phyloP scores from a whole-genome alignment of 2,888 invertebrate genomes.

The Blastobasis adustella region DNA sequence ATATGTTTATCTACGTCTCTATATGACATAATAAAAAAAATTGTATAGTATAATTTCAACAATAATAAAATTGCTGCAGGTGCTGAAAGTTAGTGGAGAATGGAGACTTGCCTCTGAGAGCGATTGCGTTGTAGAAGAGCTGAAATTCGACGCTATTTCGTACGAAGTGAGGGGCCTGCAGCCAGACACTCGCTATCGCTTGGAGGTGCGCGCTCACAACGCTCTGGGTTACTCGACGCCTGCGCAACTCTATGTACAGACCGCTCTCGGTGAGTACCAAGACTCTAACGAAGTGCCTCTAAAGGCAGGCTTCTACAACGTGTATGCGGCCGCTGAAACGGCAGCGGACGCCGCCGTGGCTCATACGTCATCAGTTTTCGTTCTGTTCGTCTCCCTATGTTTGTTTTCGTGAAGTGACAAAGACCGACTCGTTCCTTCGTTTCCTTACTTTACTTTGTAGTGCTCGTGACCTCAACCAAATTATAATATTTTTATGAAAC shows the following conservation, averaged over 20 bases:
- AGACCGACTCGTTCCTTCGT: not conserved
- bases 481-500: slow-evolving; percentile 5
- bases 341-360: slow-evolving; percentile 41
- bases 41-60: too few species aligned
- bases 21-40: too few species aligned
- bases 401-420: slow-evolving; percentile 49
- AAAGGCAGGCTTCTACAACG: slow-evolving; percentile 68
- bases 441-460: not conserved
- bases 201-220: slow-evolving; percentile 90
- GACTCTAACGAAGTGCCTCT: slow-evolving; percentile 62
- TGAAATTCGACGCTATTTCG: slow-evolving; percentile 77
- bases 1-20: not conserved
- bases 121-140: slow-evolving; percentile 75
- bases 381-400: slow-evolving; percentile 44
- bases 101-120: slow-evolving; percentile 75
- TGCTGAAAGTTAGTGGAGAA: slow-evolving; percentile 78
- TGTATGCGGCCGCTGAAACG: slow-evolving; percentile 58
- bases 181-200: slow-evolving; percentile 88
- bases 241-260: slow-evolving; percentile 86
- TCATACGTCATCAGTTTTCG: slow-evolving; percentile 39
- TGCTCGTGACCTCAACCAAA: not conserved
- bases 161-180: slow-evolving; percentile 81
- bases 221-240: slow-evolving; percentile 87
- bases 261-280: slow-evolving; percentile 88
- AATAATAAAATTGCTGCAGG: slow-evolving; percentile 50